A percentile compares a stretch with the other conserved stretches of the same genome.
Conservation (phyloP, 2,888 invertebrate species). For the Thecocarcelia acutangulata region DNA sequence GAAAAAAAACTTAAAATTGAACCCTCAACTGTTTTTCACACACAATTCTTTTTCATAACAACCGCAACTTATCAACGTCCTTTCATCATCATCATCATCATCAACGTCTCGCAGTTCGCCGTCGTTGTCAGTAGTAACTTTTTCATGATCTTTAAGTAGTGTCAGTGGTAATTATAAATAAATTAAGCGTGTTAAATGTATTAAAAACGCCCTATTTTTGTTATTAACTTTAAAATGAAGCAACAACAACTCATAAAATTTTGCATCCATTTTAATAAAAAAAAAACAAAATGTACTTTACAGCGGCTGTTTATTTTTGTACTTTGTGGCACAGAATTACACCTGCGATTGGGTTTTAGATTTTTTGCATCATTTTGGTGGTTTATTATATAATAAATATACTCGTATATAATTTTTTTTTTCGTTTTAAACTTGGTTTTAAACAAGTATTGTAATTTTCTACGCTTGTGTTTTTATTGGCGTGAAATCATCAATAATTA, state of each 20-base stretch:
- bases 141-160: constrained; percentile 55
- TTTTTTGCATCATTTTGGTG: constrained; percentile 16
- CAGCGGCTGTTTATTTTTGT: constrained; percentile 33
- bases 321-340: constrained; percentile 32
- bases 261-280: constrained; percentile 13
- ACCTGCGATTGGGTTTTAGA: constrained; percentile 64
- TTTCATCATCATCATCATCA: not conserved
- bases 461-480: constrained; percentile 55
- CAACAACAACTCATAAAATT: constrained; percentile 13
- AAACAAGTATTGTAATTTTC: constrained; percentile 55
- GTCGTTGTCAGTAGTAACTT: constrained; percentile 19
- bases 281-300: not conserved
- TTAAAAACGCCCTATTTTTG: constrained; percentile 60
- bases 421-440: not conserved
- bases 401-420: not conserved
- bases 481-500: constrained; percentile 61
- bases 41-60: constrained; percentile 27
- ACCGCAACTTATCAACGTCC: not conserved
- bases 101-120: constrained; percentile 7
- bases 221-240: constrained; percentile 32
- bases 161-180: constrained; percentile 69
- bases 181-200: constrained; percentile 69
- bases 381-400: not conserved
- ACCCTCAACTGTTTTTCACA: constrained; percentile 52
- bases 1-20: not conserved